Evolutionary conservation across 2,113 vertebrate genomes (phyloP), one percentile per base, ranked within the genome.

Genomic region (Lontra canadensis): DNA sequence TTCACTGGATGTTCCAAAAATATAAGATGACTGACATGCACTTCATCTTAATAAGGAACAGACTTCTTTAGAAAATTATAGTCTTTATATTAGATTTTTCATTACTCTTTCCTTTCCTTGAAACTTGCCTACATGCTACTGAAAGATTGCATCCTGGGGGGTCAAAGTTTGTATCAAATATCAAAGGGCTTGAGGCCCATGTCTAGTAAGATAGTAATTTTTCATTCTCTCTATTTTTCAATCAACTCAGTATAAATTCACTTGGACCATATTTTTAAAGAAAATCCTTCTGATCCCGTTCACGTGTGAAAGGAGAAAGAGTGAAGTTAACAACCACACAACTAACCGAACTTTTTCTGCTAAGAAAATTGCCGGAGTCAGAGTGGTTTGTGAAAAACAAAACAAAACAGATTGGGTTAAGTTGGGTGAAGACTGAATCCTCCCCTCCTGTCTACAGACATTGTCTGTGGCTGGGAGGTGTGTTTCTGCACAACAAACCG

Each of bases 41-140:
- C 82, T 97, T 97, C 79, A 96, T 97, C 92, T 97, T 98, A 98
- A 98, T 94, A 95, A 96, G 67, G 79, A 98, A 97, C 97, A 98
- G 94, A 79, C 55, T 91, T 96, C 94, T 96, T 96, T 92, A 97
- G 97, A 97, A 98, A 98, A 98, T 97, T 98, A 98, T 61, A 98
- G 90, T 29, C 88, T 97, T 97, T 94, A 82, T 96, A 98, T 98
- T 96, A 97, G 67, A 97, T 93, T 97, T 97, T 97, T 98, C 95
- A 96, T 98, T 96, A 94, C 94, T 94, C 95, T 95, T 95, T 93
- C 57, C 88, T 97, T 93, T 93, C 36, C 90, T 97, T 94, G 47
- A 97, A 96, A 93, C 59, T 94, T 8, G 73, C 93, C 96, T 97
- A 61, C 90, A 96, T 91, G 78, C 78, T 98, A 94, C 97, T 88